Evolutionary conservation across 1,140 invertebrate species (phyloP).

Genomic region (Meloidogyne exigua): DNA sequence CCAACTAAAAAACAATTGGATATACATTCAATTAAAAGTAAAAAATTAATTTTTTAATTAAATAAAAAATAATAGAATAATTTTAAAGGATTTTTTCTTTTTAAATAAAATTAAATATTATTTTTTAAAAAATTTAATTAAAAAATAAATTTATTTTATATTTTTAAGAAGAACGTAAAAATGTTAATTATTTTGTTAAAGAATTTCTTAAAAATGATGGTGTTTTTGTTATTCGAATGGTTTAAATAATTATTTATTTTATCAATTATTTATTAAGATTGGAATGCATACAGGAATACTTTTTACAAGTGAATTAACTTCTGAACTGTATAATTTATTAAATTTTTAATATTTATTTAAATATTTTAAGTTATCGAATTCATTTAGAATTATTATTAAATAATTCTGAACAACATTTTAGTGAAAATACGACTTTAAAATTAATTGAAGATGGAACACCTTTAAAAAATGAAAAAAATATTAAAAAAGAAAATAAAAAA

Average conservation of each 20-base stretch:
- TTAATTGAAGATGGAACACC: conserved; percentile 17
- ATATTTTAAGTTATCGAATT: conserved; percentile 2
- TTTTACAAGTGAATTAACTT: conserved; percentile 18
- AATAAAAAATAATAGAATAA: not conserved
- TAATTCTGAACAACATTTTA: conserved; percentile 9
- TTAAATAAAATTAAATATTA: too few species aligned
- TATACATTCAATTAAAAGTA: not conserved
- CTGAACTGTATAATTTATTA: conserved; percentile 10
- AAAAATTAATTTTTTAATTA: not conserved
- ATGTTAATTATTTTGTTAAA: conserved; percentile 63
- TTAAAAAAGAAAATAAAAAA: not conserved
- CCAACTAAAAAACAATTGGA: conserved; percentile 27
- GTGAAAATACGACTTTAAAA: conserved; percentile 20
- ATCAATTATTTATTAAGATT: not conserved
- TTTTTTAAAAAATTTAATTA: too few species aligned
- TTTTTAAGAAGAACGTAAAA: conserved; percentile 41
- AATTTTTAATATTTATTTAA: not conserved
- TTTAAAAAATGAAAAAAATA: not conserved
- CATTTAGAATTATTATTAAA: conserved; percentile 10
- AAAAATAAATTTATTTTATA: too few species aligned
- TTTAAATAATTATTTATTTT: conserved; percentile 55
- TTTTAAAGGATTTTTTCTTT: conserved; percentile 8
- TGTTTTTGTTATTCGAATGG: conserved; percentile 67
- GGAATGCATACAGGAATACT: conserved; percentile 25
- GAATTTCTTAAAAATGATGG: conserved; percentile 67